Conservation (phyloP, 2,888 invertebrate genomes). For the Clusia tigrina region DNA sequence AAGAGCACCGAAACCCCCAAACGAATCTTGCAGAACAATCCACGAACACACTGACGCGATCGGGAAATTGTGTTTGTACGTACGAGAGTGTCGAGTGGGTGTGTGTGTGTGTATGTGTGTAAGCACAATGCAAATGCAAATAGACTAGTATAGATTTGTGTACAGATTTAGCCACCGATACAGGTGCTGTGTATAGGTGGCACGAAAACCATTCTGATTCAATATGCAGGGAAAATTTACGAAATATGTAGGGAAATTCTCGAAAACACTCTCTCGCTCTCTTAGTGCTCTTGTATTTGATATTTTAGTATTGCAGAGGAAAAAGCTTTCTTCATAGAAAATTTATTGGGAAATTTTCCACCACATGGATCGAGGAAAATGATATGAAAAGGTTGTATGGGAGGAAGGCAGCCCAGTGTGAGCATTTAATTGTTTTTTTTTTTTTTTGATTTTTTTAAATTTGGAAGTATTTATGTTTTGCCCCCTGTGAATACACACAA, state of each 20-base stretch:
- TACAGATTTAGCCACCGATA: not conserved
- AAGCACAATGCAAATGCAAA: not conserved
- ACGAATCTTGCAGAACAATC: not conserved
- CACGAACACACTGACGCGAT: not conserved
- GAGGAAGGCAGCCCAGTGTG: no score
- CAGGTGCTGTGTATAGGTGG: not conserved
- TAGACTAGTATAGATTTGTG: not conserved
- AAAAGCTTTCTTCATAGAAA: constrained; percentile 26
- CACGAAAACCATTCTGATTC: not conserved
- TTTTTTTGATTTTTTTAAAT: constrained; percentile 19
- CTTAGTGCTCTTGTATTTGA: not conserved
- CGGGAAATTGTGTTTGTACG: not conserved
- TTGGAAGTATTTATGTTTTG: constrained; percentile 9
- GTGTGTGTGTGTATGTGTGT: constrained; percentile 3
- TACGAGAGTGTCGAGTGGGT: not conserved
- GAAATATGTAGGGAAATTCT: constrained; percentile 12
- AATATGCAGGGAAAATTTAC: constrained; percentile 14
- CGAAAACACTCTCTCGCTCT: constrained; percentile 1
- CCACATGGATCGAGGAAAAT: constrained; percentile 41
- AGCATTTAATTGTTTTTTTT: constrained; percentile 25
- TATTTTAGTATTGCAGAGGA: not conserved
- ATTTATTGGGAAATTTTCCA: constrained; percentile 51
- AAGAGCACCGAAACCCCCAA: not conserved
- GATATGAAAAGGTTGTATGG: constrained; percentile 40
- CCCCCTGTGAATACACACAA: constrained; percentile 26